Base-by-base conservation (phyloP, 1,140 invertebrate genomes). In the Brachionus paranguensis region DNA sequence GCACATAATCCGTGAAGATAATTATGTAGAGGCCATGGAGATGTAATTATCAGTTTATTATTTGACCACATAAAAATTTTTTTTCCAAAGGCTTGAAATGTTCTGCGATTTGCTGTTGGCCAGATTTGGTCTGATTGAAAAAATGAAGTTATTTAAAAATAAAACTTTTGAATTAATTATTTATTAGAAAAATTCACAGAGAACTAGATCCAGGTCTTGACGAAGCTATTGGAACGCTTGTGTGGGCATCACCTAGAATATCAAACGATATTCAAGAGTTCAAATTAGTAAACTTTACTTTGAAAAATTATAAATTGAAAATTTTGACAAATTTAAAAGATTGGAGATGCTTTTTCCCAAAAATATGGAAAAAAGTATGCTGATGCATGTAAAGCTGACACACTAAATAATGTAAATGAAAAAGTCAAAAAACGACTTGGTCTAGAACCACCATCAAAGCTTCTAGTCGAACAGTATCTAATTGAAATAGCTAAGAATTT, bases 11-110 rank as follows among this genome's bases (percentile, higher is more conserved):
- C 92, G 97, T 29, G 97, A 99, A 91, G 97, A 99, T 90, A 99
- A 99, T 89, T 92, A 98, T 89, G 96, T 99, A 0, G 98, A 99
- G 91, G 97, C 97, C 0, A 97, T 99, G 94, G 98, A 99, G 92
- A 91, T 99, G 65, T 92, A 47, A 50, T n/a, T n/a, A n/a, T 14
- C 47, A 29, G 29, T 33, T 33, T 33, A 33, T 33, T 3, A 33
- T 4, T 33, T 33, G 29, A 33, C 3, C 29, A 33, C 29, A 33
- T 33, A 33, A 33, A 24, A 24, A 24, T 1, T 33, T 33, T 50
- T 5, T 76, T n/a, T 29, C 24, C 41, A 41, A 41, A 78, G 74
- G 60, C 81, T 99, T 2, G 98, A 99, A 91, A 99, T 99, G 96
- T 99, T 97, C 88, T 99, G 97, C 91, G 98, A 99, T 91, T 90